Base-by-base conservation (phyloP, 2,113 vertebrate genomes). In the Centrocercus urophasianus region DNA sequence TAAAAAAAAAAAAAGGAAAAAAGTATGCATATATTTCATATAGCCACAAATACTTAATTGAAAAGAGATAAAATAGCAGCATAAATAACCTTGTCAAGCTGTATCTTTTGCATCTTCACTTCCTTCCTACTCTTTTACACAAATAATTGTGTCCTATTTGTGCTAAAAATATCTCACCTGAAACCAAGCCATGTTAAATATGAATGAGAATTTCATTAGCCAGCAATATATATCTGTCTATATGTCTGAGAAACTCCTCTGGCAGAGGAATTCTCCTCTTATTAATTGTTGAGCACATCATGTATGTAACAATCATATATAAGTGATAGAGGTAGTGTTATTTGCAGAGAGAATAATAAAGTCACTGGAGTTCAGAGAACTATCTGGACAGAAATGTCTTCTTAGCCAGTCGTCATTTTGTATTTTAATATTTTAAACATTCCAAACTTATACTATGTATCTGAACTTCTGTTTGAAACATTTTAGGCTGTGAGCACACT, bases 151-250 rank as follows among this genome's bases (percentile, higher is more conserved):
- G 16, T 38, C 6, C 59, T 48, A 21, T 80, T 90, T 86, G 17
- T 61, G 25, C 67, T 65, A 28, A 79, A 84, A 90, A 71, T 7
- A 32, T 21, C 11, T 80, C 42, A 48, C 57, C 11, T 72, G 86
- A 93, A 94, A 86, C 24, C 6, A 93, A 83, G 19, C 15, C 56
- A 66, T 34, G 70, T 83, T 83, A 84, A 91, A 70, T 59, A 85
- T 50, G 24, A 77, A 56, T 50, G 52, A 74, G 13, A 36, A 10
- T 64, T 67, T 82, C 43, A 57, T 73, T 91, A 54, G 77, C 82
- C 45, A 63, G 3, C 28, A 86, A 43, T 71, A 66, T 69, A 32
- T 16, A 69, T 65, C 42, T 73, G 36, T 54, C 20, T 78, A 15
- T 50, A 69, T 92, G 22, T 75, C 70, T 69, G 40, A 60, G 16